phyloP scores from a whole-genome alignment of 2,888 invertebrate genomes.

The Carterocephalus palaemon region DNA sequence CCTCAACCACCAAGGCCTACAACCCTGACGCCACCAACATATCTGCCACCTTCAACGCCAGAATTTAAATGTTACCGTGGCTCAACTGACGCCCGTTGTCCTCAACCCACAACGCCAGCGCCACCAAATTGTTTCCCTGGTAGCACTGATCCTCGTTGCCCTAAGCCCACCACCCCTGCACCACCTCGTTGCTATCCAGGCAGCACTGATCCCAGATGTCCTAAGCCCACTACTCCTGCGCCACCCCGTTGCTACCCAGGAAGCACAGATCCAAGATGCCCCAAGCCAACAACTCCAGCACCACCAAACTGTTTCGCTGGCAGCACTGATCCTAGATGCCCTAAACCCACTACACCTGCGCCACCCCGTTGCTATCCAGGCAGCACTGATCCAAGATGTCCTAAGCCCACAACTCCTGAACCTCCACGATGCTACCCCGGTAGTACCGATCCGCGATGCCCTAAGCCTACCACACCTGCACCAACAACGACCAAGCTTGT shows the following conservation, averaged over 20 bases:
- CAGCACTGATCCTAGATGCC: conserved; percentile 21
- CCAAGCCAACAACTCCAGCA: conserved; percentile 24
- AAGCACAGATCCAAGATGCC: conserved; percentile 31
- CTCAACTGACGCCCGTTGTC: conserved; percentile 50
- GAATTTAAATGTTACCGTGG: conserved; percentile 49
- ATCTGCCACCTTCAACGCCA: conserved; percentile 52
- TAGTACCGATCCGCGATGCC: conserved; percentile 34
- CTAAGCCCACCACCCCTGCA: conserved; percentile 35
- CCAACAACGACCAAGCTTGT: no score
- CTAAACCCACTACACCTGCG: neutral
- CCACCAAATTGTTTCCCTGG: conserved; percentile 47
- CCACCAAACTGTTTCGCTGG: conserved; percentile 21
- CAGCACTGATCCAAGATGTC: conserved; percentile 37
- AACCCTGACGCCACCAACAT: conserved; percentile 34
- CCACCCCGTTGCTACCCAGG: conserved; percentile 32
- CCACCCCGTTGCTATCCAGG: conserved; percentile 37
- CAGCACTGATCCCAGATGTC: conserved; percentile 49
- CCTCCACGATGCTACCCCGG: conserved; percentile 38
- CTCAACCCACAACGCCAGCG: conserved; percentile 36
- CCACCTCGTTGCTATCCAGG: conserved; percentile 37
- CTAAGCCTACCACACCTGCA: conserved; percentile 35
- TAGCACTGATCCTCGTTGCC: conserved; percentile 44
- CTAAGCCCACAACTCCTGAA: conserved; percentile 37
- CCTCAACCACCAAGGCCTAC: conserved; percentile 27
- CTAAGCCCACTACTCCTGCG: conserved; percentile 37